Base-by-base conservation (phyloP, 2,797 vertebrate species). In the Eulemur albifrons region DNA sequence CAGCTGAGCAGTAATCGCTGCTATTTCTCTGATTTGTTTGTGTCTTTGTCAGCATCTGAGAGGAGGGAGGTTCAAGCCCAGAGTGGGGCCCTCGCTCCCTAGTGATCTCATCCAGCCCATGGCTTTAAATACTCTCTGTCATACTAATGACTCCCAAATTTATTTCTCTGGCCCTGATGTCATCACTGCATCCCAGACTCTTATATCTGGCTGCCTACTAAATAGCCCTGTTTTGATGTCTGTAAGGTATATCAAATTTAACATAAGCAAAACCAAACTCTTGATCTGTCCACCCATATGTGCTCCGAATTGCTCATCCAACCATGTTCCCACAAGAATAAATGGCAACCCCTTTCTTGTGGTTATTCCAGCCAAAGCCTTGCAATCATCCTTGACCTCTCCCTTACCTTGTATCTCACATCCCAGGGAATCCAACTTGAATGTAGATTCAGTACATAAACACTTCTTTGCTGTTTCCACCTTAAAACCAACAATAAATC, bases 11-110 rank as follows among this genome's bases (percentile, higher is more conserved):
- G 67, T 95, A 96, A 97, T 95, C 12, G 14, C 67, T 93, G 83
- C 94, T 95, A 43, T 97, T 98, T 95, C 88, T 92, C 67, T 72
- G 57, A 95, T 97, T 90, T 97, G 54, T 96, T 92, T 98, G 40
- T 95, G n/a, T 89, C 85, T 97, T 95, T 97, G 90, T 93, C 96
- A 97, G 80, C 79, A 89, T 77, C 73, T 86, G 70, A 96, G 82
- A 83, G 57, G 21, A 88, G 75, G n/a, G 38, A 96, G 79, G 85
- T 97, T 96, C 94, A 94, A 92, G 48, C 48, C 72, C 90, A 80
- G 69, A 86, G 70, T 85, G 76, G 43, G 25, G 21, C 82, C 61
- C 65, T 94, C 3, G 4, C 18, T 86, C 75, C 48, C 21, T 43
- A 52, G 35, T 96, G 90, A 97, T 96, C 91, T 96, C 92, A 96